Conservation (phyloP, 2,113 vertebrate genomes). For the Phrynosoma platyrhinos region DNA sequence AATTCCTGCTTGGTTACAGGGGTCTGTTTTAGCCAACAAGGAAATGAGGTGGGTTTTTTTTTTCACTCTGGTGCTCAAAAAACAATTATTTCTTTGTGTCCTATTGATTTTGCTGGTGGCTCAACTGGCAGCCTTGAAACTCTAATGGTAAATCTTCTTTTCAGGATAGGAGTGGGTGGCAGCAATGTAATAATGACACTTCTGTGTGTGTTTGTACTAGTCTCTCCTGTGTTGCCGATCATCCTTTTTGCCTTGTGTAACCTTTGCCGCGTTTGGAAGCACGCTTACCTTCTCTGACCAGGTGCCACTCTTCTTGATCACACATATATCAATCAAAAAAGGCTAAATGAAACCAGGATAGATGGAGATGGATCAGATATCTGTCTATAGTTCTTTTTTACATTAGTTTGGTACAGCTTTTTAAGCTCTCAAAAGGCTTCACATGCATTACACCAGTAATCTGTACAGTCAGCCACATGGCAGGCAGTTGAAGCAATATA, state of each 20-base stretch:
- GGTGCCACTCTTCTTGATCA: too few relatives aligned
- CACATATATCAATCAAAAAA: too few relatives aligned
- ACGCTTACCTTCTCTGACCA: neutral
- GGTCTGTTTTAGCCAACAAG: neutral
- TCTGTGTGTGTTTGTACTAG: neutral
- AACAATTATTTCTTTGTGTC: conserved; percentile 29
- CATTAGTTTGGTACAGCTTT: too few relatives aligned
- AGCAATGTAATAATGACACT: neutral
- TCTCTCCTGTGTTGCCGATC: neutral
- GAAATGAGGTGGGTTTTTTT: neutral
- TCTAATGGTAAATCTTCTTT: conserved; percentile 12
- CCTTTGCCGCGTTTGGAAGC: neutral
- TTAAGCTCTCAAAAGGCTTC: too few relatives aligned
- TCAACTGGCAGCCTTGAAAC: neutral
- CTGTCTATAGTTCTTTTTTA: too few relatives aligned
- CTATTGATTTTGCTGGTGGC: neutral
- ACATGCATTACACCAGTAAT: too few relatives aligned
- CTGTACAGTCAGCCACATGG: too few relatives aligned
- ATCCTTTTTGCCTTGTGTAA: neutral
- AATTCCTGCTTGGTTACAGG: neutral
- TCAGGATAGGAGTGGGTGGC: neutral
- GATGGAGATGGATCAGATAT: too few relatives aligned
- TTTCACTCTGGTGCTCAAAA: neutral
- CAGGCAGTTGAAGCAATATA: too few relatives aligned
- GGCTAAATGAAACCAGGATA: too few relatives aligned